Percentiles rank a stretch among this genome's conserved stretches.
phyloP scores from a whole-genome alignment of 2,113 vertebrate species.

The Peromyscus californicus region DNA sequence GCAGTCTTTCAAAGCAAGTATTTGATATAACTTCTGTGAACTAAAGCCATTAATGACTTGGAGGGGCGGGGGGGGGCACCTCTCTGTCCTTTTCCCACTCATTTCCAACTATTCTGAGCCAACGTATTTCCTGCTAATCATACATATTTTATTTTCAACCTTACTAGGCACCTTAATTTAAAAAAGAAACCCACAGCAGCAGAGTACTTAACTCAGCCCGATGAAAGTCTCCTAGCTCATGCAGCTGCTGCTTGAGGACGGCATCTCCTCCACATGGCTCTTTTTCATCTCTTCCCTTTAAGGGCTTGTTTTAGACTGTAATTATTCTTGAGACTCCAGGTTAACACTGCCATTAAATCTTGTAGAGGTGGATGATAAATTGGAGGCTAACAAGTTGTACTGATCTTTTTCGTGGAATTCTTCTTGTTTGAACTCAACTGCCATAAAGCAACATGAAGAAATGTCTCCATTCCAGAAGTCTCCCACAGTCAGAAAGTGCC shows the following conservation, averaged over 20 bases:
- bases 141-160: slow-evolving; percentile 84
- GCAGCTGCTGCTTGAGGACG: slow-evolving; percentile 76
- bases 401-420: slow-evolving; percentile 80
- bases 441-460: slow-evolving; percentile 81
- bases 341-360: slow-evolving; percentile 84
- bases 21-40: slow-evolving; percentile 80
- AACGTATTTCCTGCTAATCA: slow-evolving; percentile 81
- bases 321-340: slow-evolving; percentile 79
- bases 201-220: slow-evolving; percentile 78
- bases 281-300: slow-evolving; percentile 79
- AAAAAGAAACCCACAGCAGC: slow-evolving; percentile 68
- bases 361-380: slow-evolving; percentile 78
- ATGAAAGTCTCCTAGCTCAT: slow-evolving; percentile 81
- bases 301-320: slow-evolving; percentile 79
- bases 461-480: slow-evolving; percentile 54
- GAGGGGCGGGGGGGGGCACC: background rate
- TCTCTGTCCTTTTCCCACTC: slow-evolving; percentile 61
- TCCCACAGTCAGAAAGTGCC: slow-evolving; percentile 49
- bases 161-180: slow-evolving; percentile 82
- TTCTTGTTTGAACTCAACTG: slow-evolving; percentile 81
- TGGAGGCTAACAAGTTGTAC: slow-evolving; percentile 78
- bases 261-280: slow-evolving; percentile 62
- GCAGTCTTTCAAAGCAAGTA: slow-evolving; percentile 75
- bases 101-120: slow-evolving; percentile 57
- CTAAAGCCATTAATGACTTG: slow-evolving; percentile 79